Percentiles rank a stretch among this genome's conserved stretches.
Conservation (phyloP, 1,140 invertebrate genomes). For the Ceratoteleas bidentatus region DNA sequence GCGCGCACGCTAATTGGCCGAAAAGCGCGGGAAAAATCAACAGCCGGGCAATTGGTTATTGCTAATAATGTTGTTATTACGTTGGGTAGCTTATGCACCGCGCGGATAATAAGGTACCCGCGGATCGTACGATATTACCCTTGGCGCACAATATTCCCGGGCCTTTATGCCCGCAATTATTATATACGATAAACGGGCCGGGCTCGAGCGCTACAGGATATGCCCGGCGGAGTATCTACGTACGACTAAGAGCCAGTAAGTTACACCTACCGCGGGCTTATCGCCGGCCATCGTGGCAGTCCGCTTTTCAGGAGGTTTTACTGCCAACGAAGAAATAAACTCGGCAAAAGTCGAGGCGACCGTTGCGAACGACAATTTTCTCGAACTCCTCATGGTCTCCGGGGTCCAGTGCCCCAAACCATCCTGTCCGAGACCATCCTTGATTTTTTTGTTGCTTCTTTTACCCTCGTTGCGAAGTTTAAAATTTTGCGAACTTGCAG, state of each 20-base stretch:
- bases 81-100: slow-evolving; percentile 38
- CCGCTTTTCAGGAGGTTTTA: slow-evolving; percentile 78
- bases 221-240: slow-evolving; percentile 31
- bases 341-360: too few species aligned
- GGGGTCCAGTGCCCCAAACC: too few species aligned
- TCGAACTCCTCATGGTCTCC: too few species aligned
- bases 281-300: slow-evolving; percentile 71
- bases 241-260: slow-evolving; percentile 75
- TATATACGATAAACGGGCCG: slow-evolving; percentile 57
- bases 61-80: slow-evolving; percentile 63
- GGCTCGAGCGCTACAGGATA: slow-evolving; percentile 17
- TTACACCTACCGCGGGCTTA: slow-evolving; percentile 79
- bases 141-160: slow-evolving; percentile 51
- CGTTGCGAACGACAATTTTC: too few species aligned
- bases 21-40: slow-evolving; percentile 42
- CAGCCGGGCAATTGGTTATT: slow-evolving; percentile 41
- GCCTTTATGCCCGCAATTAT: slow-evolving; percentile 61
- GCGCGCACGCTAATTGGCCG: slow-evolving; percentile 52
- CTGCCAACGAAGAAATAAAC: slow-evolving; percentile 68
- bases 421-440: too few species aligned
- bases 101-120: slow-evolving; percentile 46
- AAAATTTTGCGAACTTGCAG: not conserved
- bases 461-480: not conserved
- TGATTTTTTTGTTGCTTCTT: too few species aligned
- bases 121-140: slow-evolving; percentile 55